These are phyloP conservation scores for Chiloscyllium punctatum DNA, from an alignment of 2,797 vertebrate genomes.

Conservation along the genomic window DNA sequence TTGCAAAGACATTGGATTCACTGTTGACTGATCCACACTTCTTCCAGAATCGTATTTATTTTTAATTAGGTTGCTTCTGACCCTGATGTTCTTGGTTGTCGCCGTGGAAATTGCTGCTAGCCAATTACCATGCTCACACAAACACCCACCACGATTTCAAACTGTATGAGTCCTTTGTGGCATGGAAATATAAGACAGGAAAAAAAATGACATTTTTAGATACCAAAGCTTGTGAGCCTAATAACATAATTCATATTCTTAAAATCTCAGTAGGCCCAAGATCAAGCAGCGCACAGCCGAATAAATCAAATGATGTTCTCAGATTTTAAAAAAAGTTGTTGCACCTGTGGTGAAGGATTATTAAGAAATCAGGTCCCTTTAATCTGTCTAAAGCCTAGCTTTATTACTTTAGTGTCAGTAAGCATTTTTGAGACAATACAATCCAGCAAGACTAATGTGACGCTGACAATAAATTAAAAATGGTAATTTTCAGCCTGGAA, in stretches of 20 bases:
- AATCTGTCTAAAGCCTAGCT: background rate
- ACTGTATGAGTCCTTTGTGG: background rate
- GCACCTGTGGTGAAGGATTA: background rate
- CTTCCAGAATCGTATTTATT: conserved; percentile 14
- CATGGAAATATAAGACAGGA: background rate
- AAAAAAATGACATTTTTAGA: background rate
- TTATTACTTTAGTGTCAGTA: background rate
- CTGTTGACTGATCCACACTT: background rate
- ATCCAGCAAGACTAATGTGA: background rate
- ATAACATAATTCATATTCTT: background rate
- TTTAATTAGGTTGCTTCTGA: conserved; percentile 24
- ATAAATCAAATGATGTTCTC: background rate
- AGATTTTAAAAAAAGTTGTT: background rate
- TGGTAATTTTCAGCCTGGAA: background rate
- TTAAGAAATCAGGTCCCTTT: background rate
- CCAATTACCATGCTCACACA: background rate
- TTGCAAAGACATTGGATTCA: background rate
- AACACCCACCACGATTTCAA: background rate
- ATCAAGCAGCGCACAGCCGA: background rate
- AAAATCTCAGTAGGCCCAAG: background rate
- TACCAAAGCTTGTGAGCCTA: background rate
- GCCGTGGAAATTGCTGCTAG: conserved; percentile 6
- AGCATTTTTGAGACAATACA: no score
- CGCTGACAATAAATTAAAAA: background rate
- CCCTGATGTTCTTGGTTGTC: background rate